phyloP scores from a whole-genome alignment of 2,113 vertebrate genomes.

The Myrmecobius fasciatus region DNA sequence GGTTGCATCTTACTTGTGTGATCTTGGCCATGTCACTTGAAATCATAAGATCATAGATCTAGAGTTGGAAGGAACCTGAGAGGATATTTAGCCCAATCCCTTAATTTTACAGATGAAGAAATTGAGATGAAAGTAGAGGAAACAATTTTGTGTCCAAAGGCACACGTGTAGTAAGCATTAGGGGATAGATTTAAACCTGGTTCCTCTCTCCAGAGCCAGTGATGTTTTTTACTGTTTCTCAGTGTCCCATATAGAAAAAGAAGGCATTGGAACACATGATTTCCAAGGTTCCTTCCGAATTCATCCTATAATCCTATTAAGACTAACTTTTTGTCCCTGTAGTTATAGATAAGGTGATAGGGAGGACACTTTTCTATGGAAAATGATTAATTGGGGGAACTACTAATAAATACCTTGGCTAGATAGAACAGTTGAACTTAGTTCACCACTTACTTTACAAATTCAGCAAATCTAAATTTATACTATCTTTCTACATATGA shows the following conservation, averaged over 20 bases:
- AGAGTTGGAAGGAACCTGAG: background rate
- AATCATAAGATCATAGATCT: background rate
- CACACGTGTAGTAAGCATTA: background rate
- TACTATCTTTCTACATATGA: background rate
- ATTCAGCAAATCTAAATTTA: slow-evolving; percentile 38
- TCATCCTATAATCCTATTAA: background rate
- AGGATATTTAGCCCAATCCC: background rate
- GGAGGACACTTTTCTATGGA: slow-evolving; percentile 13
- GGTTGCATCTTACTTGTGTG: background rate
- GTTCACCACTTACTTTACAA: background rate
- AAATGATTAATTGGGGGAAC: slow-evolving; percentile 19
- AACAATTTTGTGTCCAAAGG: background rate
- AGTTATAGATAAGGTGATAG: background rate
- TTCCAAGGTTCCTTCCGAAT: background rate
- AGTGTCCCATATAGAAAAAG: background rate
- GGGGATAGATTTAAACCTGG: background rate
- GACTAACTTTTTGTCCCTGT: background rate
- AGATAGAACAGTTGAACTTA: background rate
- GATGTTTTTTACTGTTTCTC: background rate
- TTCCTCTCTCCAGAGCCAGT: background rate
- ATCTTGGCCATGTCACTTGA: background rate
- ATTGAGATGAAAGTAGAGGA: background rate
- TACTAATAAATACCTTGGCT: background rate
- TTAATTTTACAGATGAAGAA: background rate
- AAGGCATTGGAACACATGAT: background rate